Evolutionary conservation across 53 echinoderm and acorn worm species (phyloP).

Genomic region (Echinometra lucunter): DNA sequence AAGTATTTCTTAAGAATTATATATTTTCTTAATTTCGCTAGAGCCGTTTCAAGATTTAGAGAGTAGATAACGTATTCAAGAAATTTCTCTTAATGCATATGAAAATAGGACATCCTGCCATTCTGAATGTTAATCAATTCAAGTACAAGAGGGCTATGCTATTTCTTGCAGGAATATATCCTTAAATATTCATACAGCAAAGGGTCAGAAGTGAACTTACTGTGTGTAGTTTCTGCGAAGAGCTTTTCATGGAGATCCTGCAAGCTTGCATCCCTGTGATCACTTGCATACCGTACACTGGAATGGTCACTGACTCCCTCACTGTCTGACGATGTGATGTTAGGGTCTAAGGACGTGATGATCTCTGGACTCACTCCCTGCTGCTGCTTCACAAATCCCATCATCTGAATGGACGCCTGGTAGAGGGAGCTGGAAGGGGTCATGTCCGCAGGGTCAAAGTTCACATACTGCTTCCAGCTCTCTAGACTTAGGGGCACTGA

Average conservation of each 20-base stretch:
- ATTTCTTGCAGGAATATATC: too few species aligned
- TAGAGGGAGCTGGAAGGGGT: constrained; percentile 65
- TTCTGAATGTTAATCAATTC: too few species aligned
- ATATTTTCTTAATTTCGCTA: too few species aligned
- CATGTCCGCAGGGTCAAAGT: constrained; percentile 66
- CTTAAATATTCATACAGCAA: too few species aligned
- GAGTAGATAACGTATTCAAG: too few species aligned
- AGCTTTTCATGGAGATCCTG: constrained; percentile 65
- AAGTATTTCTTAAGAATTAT: too few species aligned
- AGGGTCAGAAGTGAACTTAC: neutral
- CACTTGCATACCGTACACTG: constrained; percentile 44
- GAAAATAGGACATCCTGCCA: too few species aligned
- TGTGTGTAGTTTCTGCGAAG: constrained; percentile 48
- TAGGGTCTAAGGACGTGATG: constrained; percentile 53
- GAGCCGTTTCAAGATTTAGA: too few species aligned
- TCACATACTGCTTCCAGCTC: constrained; percentile 69
- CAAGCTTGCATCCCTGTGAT: constrained; percentile 52
- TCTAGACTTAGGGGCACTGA: constrained; percentile 67
- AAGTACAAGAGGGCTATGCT: too few species aligned
- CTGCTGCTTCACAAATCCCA: constrained; percentile 69
- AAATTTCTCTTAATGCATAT: too few species aligned
- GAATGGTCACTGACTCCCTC: constrained; percentile 63
- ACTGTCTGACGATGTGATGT: constrained; percentile 57
- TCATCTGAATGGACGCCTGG: constrained; percentile 71
- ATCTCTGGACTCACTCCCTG: constrained; percentile 71